These are phyloP conservation scores for Centrocercus urophasianus DNA, from an alignment of 2,113 vertebrate genomes.

Conservation along the genomic window DNA sequence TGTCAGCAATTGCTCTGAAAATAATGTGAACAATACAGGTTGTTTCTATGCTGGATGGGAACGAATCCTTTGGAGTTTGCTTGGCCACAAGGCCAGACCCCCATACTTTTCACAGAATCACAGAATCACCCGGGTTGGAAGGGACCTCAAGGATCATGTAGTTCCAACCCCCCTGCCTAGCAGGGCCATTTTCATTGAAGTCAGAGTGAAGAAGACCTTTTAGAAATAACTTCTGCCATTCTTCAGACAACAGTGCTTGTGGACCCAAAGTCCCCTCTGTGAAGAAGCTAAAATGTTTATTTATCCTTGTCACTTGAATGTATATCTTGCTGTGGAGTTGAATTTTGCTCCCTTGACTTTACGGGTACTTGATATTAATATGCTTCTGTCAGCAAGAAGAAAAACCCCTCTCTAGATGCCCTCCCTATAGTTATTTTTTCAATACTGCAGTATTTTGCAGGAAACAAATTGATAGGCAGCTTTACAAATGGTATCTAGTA, in stretches of 20 bases:
- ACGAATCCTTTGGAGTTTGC: not conserved
- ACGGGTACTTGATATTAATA: not conserved
- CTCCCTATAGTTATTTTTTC: not conserved
- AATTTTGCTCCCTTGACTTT: not conserved
- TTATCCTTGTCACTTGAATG: not conserved
- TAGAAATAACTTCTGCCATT: not conserved
- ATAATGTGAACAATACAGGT: not conserved
- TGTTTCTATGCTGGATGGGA: not conserved
- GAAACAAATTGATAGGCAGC: not conserved
- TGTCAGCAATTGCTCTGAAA: not conserved
- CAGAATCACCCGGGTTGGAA: too few relatives aligned
- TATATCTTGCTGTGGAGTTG: not conserved
- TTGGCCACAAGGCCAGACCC: not conserved
- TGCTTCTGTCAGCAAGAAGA: not conserved
- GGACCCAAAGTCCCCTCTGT: not conserved
- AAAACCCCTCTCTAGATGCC: not conserved
- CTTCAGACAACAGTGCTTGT: not conserved
- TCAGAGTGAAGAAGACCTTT: not conserved
- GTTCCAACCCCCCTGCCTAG: too few relatives aligned
- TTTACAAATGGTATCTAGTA: not conserved
- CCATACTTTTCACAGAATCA: not conserved
- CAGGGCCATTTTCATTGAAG: not conserved
- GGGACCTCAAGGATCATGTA: too few relatives aligned
- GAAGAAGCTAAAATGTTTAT: not conserved
- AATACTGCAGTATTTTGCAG: not conserved